Base-by-base conservation (phyloP, 92 coral and sea anemone species). In the Heliopora coerulea region DNA sequence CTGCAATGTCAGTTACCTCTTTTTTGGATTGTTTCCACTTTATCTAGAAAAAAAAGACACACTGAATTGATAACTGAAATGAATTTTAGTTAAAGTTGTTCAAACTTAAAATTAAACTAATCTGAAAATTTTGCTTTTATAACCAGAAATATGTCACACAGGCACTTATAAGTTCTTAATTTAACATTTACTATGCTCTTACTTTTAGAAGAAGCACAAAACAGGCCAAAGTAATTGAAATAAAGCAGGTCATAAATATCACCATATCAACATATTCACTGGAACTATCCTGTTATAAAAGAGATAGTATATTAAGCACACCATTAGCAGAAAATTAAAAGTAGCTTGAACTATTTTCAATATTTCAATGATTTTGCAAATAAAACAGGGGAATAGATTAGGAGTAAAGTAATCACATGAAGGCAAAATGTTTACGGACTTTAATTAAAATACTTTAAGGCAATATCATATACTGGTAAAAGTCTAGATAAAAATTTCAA, bases 221-320 rank as follows among this genome's bases (percentile, higher is more conserved):
- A 78, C 98, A 93, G 17, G 91, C 65, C 41, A 93, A 83, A 15
- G 96, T 90, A 20, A 93, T 96, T 64, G 89, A 82, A 58, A 93
- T 88, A 72, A 93, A 93, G 68, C 91, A 93, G 3, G 98, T 90
- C 98, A 93, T 93, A 59, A 93, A 93, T 49, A 93, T 90, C 11
- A 93, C 96, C 98, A 93, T 93, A 68, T 93, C 98, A 15, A 93
- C 86, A 49, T 92, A 92, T 77, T 92, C 97, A 82, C 91, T 88
- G 42, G 97, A 88, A 35, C 96, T 89, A 32, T 90, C 77, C 98
- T 92, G 78, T 39, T 72, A 61, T 59, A 44, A 26, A 39, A 18
- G n/a, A 46, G 44, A 56, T 8, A 27, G 0, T 20, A 40, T 8
- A 11, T 8, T 15, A 49, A 41, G 12, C n/a, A n/a, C n/a, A n/a